Percentiles rank a stretch among this genome's conserved stretches.
Conservation (phyloP, 1,140 invertebrate genomes). For the Fopius arisanus region DNA sequence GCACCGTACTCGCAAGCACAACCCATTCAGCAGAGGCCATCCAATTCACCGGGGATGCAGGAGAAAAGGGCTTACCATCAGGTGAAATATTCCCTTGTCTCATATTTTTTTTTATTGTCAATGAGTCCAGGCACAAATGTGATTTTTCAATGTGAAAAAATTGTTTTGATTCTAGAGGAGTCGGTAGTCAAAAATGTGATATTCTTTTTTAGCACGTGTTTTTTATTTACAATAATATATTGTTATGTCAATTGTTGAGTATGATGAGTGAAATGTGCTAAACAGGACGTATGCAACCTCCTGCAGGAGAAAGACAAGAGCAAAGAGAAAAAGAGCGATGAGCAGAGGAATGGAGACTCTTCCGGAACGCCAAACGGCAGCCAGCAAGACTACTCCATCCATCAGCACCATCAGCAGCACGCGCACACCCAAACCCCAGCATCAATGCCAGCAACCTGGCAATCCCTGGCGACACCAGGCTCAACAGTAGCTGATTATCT, state of each 20-base stretch:
- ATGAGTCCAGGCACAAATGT: too few species aligned
- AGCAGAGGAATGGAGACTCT: slow-evolving; percentile 40
- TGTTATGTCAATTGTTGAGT: too few species aligned
- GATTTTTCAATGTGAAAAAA: too few species aligned
- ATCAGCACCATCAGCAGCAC: slow-evolving; percentile 63
- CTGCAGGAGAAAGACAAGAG: slow-evolving; percentile 62
- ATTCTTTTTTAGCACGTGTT: too few species aligned
- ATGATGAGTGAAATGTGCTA: too few species aligned
- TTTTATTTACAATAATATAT: too few species aligned
- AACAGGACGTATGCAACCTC: slow-evolving; percentile 60
- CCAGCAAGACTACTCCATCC: slow-evolving; percentile 62
- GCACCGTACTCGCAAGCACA: slow-evolving; percentile 62
- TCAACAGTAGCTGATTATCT: slow-evolving; percentile 84
- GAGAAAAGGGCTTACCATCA: slow-evolving; percentile 63
- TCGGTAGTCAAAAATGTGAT: too few species aligned
- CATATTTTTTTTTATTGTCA: too few species aligned
- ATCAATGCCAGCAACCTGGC: slow-evolving; percentile 71
- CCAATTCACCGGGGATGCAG: slow-evolving; percentile 61
- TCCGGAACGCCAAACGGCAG: slow-evolving; percentile 35
- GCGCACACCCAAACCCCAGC: slow-evolving; percentile 64
- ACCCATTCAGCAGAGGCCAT: slow-evolving; percentile 58
- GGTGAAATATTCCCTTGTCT: slow-evolving; percentile 38
- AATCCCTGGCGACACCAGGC: slow-evolving; percentile 76
- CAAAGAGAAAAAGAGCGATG: slow-evolving; percentile 59
- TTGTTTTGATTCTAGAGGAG: too few species aligned